Conservation (phyloP, 1,140 invertebrate genomes). For the Teleogryllus occipitalis region DNA sequence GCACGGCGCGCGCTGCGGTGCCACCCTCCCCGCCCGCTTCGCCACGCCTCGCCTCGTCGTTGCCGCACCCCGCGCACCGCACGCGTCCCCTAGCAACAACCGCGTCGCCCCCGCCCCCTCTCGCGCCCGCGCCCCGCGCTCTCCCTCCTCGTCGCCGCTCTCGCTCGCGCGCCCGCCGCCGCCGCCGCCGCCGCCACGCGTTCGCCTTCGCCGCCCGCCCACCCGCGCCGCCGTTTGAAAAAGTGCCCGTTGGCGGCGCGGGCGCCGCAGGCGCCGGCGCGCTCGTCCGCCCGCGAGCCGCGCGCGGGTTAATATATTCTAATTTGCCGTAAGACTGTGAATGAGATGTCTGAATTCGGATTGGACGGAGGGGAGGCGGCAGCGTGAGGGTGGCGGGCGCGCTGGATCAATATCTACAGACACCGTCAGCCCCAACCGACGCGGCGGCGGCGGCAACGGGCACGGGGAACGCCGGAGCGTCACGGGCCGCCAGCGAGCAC, state of each 20-base stretch:
- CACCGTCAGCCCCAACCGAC: conserved; percentile 2
- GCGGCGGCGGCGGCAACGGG: too few relatives aligned
- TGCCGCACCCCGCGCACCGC: neutral
- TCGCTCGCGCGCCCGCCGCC: neutral
- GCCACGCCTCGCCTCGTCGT: neutral
- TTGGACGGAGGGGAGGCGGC: neutral
- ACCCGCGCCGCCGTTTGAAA: neutral
- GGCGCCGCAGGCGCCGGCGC: too few relatives aligned
- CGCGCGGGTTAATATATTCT: neutral
- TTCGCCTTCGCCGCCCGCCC: neutral
- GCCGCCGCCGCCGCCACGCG: neutral
- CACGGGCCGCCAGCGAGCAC: neutral
- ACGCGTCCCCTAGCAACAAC: neutral
- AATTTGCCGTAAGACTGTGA: neutral
- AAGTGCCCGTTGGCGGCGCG: neutral
- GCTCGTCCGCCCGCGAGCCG: too few relatives aligned
- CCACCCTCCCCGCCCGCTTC: neutral
- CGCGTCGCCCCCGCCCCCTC: neutral
- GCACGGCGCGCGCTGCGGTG: too few relatives aligned
- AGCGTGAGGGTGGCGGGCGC: neutral
- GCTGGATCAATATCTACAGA: neutral
- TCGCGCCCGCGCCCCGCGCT: neutral
- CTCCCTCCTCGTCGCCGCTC: neutral
- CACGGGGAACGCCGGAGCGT: neutral
- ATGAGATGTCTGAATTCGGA: neutral